These are phyloP conservation scores for Leptocoma aspasia DNA, from an alignment of 2,113 vertebrate species.

Conservation along the genomic window DNA sequence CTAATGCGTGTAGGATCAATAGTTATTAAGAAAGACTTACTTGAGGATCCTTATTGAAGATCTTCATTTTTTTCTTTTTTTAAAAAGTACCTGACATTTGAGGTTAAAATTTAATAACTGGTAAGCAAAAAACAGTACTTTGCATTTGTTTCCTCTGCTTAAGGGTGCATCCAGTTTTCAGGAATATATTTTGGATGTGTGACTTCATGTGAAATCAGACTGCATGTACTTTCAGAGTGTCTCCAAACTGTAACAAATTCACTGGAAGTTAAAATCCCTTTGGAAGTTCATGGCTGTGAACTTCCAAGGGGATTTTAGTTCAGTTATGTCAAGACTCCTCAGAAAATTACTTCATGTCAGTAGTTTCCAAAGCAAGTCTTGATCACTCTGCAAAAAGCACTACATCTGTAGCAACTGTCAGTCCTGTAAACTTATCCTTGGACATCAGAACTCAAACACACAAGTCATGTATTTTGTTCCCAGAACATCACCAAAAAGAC, in stretches of 20 bases:
- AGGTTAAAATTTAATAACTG: not conserved
- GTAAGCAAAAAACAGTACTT: not conserved
- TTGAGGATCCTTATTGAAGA: not conserved
- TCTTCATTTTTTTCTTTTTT: not conserved
- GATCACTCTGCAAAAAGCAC: not conserved
- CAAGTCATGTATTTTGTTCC: not conserved
- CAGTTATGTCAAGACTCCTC: not conserved
- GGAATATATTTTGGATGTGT: not conserved
- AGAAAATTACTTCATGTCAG: not conserved
- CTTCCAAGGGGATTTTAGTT: too few relatives aligned
- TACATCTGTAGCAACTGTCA: not conserved
- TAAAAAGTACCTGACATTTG: not conserved
- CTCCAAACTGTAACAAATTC: not conserved
- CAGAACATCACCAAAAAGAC: not conserved
- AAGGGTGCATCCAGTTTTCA: not conserved
- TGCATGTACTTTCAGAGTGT: not conserved
- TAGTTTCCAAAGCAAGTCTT: not conserved
- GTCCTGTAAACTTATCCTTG: not conserved
- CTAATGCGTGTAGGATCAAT: not conserved
- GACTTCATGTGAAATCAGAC: not conserved
- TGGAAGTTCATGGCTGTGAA: not conserved
- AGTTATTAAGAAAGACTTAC: not conserved
- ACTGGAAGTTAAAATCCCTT: not conserved
- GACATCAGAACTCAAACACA: not conserved
- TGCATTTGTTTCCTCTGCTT: not conserved